These are phyloP conservation scores for Rhabditoides inermis DNA, from an alignment of 2,888 invertebrate species.

Conservation along the genomic window DNA sequence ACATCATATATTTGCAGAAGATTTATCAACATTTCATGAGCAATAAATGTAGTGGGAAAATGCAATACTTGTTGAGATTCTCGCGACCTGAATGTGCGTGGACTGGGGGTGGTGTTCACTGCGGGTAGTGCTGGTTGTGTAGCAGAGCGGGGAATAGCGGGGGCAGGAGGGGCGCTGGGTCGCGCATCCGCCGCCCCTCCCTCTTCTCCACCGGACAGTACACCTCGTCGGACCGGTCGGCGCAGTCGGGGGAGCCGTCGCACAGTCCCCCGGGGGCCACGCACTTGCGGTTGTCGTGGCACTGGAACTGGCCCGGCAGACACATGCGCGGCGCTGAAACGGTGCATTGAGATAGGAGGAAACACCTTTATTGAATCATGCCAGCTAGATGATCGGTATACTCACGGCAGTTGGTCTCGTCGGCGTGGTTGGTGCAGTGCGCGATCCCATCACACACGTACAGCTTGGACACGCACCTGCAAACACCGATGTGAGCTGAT, in stretches of 20 bases:
- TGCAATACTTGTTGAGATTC: too few relatives aligned
- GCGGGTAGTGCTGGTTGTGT: too few relatives aligned
- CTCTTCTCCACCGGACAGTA: constrained; percentile 18
- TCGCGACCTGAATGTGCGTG: too few relatives aligned
- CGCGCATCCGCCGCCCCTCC: not conserved
- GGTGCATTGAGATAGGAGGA: not conserved
- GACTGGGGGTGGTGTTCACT: too few relatives aligned
- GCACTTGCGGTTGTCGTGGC: constrained; percentile 68
- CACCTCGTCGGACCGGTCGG: constrained; percentile 36
- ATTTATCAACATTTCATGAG: too few relatives aligned
- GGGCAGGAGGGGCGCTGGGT: too few relatives aligned
- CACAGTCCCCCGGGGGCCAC: constrained; percentile 30
- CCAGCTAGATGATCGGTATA: constrained; percentile 1
- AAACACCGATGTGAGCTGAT: not conserved
- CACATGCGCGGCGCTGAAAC: constrained; percentile 64
- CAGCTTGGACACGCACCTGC: constrained; percentile 37
- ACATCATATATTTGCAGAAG: too few relatives aligned
- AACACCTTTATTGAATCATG: not conserved
- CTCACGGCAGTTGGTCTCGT: constrained; percentile 46
- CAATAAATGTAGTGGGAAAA: too few relatives aligned
- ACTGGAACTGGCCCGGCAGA: constrained; percentile 83
- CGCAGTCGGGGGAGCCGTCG: constrained; percentile 34
- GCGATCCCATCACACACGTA: constrained; percentile 43
- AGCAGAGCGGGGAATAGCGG: too few relatives aligned
- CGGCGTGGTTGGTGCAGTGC: constrained; percentile 39